These are phyloP conservation scores for Syrphus vitripennis DNA, from an alignment of 2,888 invertebrate species.

Conservation along the genomic window DNA sequence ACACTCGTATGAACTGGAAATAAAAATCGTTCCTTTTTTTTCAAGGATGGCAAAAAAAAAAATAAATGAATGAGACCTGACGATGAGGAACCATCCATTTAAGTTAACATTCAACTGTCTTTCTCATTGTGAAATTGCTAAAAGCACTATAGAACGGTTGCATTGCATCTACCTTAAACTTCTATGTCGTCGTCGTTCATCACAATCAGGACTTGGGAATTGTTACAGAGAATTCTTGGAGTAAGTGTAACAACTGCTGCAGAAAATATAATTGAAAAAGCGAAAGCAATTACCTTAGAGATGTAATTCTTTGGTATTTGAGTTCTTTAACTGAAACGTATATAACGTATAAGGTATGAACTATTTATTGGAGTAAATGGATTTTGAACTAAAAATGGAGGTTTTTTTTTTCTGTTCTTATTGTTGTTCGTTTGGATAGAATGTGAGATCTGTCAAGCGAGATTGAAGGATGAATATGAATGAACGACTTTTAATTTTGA, in stretches of 20 bases:
- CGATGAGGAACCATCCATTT: conserved; percentile 32
- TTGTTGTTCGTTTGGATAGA: not conserved
- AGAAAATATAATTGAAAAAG: conserved; percentile 33
- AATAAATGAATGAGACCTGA: conserved; percentile 4
- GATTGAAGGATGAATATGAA: not conserved
- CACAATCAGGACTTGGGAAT: conserved; percentile 1
- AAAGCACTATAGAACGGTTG: not conserved
- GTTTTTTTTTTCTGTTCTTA: no score
- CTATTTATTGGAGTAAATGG: not conserved
- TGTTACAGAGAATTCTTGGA: not conserved
- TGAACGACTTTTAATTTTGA: not conserved
- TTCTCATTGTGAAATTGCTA: conserved; percentile 20
- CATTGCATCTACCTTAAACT: not conserved
- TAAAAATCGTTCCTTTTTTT: conserved; percentile 17
- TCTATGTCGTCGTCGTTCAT: not conserved
- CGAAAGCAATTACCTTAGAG: conserved; percentile 37
- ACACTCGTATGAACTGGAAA: not conserved
- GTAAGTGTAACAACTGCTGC: conserved; percentile 13
- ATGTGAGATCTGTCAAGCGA: not conserved
- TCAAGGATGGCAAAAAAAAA: not conserved
- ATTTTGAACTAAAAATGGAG: not conserved
- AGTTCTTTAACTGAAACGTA: not conserved
- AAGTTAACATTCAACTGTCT: conserved; percentile 30
- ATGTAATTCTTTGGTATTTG: conserved; percentile 1
- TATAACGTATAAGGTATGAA: no score